phyloP scores from a whole-genome alignment of 2,113 vertebrate genomes.

The Nothoprocta perdicaria region DNA sequence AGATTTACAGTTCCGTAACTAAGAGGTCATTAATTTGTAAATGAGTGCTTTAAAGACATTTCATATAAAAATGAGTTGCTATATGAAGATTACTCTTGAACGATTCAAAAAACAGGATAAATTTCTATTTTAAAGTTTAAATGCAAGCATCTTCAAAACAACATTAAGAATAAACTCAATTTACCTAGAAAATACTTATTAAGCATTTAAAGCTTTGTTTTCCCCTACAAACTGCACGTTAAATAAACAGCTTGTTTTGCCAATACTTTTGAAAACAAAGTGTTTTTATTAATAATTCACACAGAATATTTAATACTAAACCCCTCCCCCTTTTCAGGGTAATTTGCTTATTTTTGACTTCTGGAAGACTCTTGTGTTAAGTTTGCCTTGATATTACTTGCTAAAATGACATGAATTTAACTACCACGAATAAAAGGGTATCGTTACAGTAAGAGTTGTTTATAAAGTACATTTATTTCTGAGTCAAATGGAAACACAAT shows the following conservation, averaged over 20 bases:
- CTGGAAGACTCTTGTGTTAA: neutral
- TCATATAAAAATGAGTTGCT: neutral
- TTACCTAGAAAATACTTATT: neutral
- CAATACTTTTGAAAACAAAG: neutral
- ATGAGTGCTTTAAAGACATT: neutral
- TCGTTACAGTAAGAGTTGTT: neutral
- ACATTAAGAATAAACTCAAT: neutral
- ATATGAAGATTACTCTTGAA: neutral
- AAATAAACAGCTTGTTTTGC: neutral
- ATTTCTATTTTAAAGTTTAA: neutral
- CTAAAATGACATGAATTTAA: fast-evolving
- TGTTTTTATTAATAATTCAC: fast-evolving
- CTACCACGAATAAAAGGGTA: neutral
- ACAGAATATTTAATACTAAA: neutral
- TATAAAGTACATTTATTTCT: neutral
- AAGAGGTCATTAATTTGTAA: neutral
- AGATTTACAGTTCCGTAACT: neutral
- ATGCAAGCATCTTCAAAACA: neutral
- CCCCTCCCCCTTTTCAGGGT: neutral
- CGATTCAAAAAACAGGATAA: neutral
- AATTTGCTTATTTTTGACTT: neutral
- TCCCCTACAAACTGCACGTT: neutral
- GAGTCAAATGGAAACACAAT: neutral
- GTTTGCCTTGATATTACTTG: neutral
- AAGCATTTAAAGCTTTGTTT: neutral